Percentiles rank a stretch among this genome's conserved stretches.
Evolutionary conservation across 2,113 vertebrate species (phyloP).

Genomic region (Cololabis saira): DNA sequence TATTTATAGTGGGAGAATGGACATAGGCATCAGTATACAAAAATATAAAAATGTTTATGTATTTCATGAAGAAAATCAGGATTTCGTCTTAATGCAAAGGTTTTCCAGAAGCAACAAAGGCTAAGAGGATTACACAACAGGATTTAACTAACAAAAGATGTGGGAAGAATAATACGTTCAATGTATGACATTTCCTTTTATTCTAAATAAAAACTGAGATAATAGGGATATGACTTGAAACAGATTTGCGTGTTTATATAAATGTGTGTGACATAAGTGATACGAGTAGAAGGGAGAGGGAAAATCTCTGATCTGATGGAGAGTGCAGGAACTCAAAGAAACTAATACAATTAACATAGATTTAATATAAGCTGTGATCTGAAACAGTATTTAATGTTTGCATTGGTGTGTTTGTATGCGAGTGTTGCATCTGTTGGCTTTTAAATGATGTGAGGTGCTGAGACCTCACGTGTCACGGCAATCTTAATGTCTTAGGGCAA

Average conservation of each 20-base stretch:
- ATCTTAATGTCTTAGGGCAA: constrained; percentile 30
- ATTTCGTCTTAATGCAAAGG: constrained; percentile 41
- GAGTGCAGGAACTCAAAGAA: neutral
- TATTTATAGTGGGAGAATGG: constrained; percentile 37
- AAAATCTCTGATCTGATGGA: neutral
- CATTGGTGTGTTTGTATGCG: too few relatives aligned
- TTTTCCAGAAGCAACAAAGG: constrained; percentile 46
- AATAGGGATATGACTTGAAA: constrained; percentile 14
- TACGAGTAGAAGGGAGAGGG: neutral
- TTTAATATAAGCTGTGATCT: neutral
- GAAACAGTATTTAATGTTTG: neutral
- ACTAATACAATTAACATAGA: neutral
- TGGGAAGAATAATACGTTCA: constrained; percentile 49
- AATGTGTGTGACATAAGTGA: constrained; percentile 5
- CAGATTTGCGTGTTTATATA: constrained; percentile 5
- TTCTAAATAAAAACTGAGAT: constrained; percentile 39
- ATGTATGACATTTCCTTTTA: constrained; percentile 45
- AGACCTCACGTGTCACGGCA: constrained; percentile 17
- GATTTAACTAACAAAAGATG: constrained; percentile 66
- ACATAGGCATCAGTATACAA: constrained; percentile 38
- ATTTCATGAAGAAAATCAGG: constrained; percentile 39
- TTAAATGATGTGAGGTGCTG: constrained; percentile 10
- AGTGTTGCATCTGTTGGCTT: neutral
- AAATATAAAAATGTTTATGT: constrained; percentile 49
- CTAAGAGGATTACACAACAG: constrained; percentile 70